These are phyloP conservation scores for Patella vulgata DNA, from an alignment of 1,140 invertebrate species.

Conservation along the genomic window DNA sequence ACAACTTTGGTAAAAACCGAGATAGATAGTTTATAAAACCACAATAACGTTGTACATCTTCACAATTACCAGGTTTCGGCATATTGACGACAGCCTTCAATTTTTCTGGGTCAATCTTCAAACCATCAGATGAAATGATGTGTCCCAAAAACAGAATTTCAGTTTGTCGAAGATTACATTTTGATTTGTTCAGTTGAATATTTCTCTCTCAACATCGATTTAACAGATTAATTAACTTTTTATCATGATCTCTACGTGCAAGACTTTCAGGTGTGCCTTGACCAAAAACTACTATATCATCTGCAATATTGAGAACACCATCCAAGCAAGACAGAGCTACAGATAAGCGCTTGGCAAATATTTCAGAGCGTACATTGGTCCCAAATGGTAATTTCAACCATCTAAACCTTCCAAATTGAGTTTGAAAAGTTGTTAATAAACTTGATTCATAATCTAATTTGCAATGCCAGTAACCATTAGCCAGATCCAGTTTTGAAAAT, in stretches of 20 bases:
- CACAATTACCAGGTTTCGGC: too few relatives aligned
- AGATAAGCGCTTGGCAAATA: conserved; percentile 54
- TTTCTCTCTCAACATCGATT: too few relatives aligned
- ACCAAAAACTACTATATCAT: conserved; percentile 61
- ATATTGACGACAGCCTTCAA: conserved; percentile 46
- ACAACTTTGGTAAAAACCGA: conserved; percentile 30
- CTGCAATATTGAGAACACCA: conserved; percentile 53
- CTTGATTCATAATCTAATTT: too few relatives aligned
- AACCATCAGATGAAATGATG: conserved; percentile 53
- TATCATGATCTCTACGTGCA: conserved; percentile 35
- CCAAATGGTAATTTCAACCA: conserved; percentile 27
- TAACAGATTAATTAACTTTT: too few relatives aligned
- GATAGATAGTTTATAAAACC: conserved; percentile 33
- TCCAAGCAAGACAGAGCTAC: conserved; percentile 50
- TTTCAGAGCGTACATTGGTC: conserved; percentile 29
- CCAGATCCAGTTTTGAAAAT: too few relatives aligned
- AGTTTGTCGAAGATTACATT: conserved; percentile 22
- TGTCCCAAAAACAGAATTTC: conserved; percentile 29
- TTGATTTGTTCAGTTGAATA: too few relatives aligned
- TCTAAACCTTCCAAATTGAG: too few relatives aligned
- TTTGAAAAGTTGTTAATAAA: too few relatives aligned
- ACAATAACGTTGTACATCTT: conserved; percentile 21
- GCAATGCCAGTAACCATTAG: too few relatives aligned
- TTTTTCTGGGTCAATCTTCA: conserved; percentile 60
- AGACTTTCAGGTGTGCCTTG: conserved; percentile 23